Conservation (phyloP, 1,140 invertebrate genomes). For the Hirudo medicinalis region DNA sequence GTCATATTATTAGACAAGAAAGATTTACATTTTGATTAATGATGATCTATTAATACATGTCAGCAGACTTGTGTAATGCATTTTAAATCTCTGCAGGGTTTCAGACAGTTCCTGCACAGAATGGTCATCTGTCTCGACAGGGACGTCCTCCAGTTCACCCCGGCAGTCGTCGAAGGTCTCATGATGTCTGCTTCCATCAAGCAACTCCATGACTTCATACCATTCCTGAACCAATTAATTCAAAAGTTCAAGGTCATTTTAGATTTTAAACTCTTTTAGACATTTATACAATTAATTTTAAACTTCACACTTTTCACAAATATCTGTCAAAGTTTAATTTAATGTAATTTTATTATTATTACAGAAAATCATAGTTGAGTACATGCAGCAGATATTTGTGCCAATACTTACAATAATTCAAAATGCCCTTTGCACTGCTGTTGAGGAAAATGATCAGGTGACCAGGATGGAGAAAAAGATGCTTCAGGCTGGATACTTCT, state of each 20-base stretch:
- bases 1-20: neutral
- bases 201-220: constrained; percentile 49
- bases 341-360: constrained; percentile 25
- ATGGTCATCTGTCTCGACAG: constrained; percentile 51
- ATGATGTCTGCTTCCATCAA: constrained; percentile 43
- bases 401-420: constrained; percentile 46
- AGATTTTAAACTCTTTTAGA: neutral
- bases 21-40: neutral
- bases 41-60: neutral
- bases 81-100: constrained; percentile 35
- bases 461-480: constrained; percentile 42
- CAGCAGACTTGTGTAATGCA: neutral
- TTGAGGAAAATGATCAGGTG: constrained; percentile 45
- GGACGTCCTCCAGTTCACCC: constrained; percentile 48
- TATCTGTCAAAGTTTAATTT: neutral
- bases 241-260: constrained; percentile 47
- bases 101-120: constrained; percentile 49
- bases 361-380: constrained; percentile 46
- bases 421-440: constrained; percentile 37
- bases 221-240: constrained; percentile 50
- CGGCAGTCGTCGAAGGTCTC: constrained; percentile 44
- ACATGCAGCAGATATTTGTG: constrained; percentile 46
- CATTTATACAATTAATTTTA: no score
- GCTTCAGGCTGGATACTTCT: constrained; percentile 47
- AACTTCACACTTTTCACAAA: no score